phyloP scores from a whole-genome alignment of 1,140 invertebrate genomes.

The Drosophila suzukii region DNA sequence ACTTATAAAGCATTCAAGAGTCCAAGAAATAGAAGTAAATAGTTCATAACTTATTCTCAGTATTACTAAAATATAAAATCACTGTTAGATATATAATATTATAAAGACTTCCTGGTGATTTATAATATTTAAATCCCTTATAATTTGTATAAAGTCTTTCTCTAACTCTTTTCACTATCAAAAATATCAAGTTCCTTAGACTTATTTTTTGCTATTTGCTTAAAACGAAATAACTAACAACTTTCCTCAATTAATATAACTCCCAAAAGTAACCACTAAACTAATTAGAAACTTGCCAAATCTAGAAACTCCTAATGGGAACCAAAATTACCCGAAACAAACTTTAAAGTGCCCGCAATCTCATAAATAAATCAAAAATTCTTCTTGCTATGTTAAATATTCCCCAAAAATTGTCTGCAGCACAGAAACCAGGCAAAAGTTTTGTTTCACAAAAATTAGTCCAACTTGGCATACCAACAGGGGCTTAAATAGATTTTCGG shows the following conservation, averaged over 20 bases:
- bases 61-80: too few relatives aligned
- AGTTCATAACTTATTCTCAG: too few relatives aligned
- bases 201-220: not conserved
- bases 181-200: not conserved
- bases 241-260: not conserved
- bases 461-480: not conserved
- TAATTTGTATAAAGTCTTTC: too few relatives aligned
- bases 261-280: not conserved
- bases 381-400: slow-evolving; percentile 1
- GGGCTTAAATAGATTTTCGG: slow-evolving; percentile 6
- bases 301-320: not conserved
- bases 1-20: too few relatives aligned
- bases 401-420: not conserved
- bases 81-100: too few relatives aligned
- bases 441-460: slow-evolving; percentile 3
- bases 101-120: too few relatives aligned
- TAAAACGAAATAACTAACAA: not conserved
- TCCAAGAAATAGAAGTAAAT: too few relatives aligned
- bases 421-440: not conserved
- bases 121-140: too few relatives aligned
- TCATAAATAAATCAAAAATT: slow-evolving; percentile 4
- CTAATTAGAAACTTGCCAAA: not conserved
- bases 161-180: too few relatives aligned
- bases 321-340: not conserved
- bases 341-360: slow-evolving; percentile 5